These are phyloP conservation scores for Nannospalax galili DNA, from an alignment of 2,113 vertebrate species.

Conservation along the genomic window DNA sequence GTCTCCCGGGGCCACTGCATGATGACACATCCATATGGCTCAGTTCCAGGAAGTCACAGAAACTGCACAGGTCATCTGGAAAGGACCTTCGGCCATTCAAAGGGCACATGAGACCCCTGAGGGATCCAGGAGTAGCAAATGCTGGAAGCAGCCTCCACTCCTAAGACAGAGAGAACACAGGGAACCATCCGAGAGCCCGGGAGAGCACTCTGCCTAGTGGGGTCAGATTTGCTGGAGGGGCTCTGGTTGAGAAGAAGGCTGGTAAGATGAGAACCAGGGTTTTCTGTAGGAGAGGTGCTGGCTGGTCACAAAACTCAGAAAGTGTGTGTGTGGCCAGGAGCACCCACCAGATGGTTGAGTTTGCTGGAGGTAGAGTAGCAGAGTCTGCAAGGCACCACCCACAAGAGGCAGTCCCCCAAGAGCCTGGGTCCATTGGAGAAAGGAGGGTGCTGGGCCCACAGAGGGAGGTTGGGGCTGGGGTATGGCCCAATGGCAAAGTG, in stretches of 20 bases:
- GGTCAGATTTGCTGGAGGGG: not conserved
- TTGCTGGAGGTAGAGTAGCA: not conserved
- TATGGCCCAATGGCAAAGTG: rapidly evolving
- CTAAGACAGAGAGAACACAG: not conserved
- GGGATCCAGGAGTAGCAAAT: too few species aligned
- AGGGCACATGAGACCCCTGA: not conserved
- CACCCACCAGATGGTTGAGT: not conserved
- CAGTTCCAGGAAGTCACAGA: not conserved
- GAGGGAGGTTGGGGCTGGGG: not conserved
- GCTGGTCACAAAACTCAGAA: not conserved
- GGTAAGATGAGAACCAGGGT: not conserved
- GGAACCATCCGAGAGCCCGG: not conserved
- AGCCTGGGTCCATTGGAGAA: too few species aligned
- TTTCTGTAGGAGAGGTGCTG: not conserved
- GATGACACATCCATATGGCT: not conserved
- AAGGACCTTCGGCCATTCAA: not conserved
- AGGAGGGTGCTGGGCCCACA: not conserved
- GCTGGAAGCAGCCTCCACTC: not conserved
- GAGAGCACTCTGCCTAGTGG: not conserved
- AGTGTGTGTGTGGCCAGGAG: not conserved
- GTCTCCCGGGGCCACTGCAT: not conserved
- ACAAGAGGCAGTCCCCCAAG: rapidly evolving
- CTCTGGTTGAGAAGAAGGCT: not conserved
- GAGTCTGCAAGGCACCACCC: too few species aligned
- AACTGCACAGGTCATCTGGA: not conserved